These are phyloP conservation scores for Cheiracanthium punctorium DNA, from an alignment of 2,888 invertebrate genomes.

Conservation along the genomic window DNA sequence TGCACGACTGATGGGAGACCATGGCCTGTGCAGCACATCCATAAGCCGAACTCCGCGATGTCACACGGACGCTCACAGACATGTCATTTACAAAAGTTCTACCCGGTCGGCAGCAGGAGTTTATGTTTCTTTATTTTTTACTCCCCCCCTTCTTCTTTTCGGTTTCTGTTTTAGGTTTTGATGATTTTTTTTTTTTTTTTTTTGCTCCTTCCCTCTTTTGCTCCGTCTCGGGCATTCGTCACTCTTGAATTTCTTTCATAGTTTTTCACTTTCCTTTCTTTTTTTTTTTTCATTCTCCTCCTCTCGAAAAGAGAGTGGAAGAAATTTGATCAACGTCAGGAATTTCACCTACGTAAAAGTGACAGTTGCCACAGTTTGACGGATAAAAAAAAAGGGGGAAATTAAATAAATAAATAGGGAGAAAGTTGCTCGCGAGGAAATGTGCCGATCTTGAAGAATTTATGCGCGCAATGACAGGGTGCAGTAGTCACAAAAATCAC, in stretches of 20 bases:
- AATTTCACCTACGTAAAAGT: conserved; percentile 6
- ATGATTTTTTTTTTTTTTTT: conserved; percentile 15
- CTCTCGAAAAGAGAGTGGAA: background rate
- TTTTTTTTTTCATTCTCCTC: too few species aligned
- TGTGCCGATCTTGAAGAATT: too few species aligned
- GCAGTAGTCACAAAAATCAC: too few species aligned
- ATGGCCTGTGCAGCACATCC: conserved; percentile 54
- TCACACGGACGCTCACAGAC: conserved; percentile 65
- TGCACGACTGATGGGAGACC: conserved; percentile 55
- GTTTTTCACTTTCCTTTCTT: too few species aligned
- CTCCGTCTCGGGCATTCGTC: background rate
- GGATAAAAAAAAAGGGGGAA: background rate
- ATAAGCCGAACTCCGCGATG: conserved; percentile 68
- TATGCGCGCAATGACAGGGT: too few species aligned
- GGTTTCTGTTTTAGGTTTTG: conserved; percentile 31
- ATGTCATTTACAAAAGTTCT: conserved; percentile 70
- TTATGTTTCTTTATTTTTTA: background rate
- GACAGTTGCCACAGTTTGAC: background rate
- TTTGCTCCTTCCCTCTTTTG: background rate
- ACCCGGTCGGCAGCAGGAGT: conserved; percentile 21
- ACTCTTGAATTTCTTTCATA: background rate
- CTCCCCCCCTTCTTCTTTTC: background rate
- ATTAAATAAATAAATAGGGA: too few species aligned
- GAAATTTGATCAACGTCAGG: conserved; percentile 15
- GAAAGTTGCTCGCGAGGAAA: too few species aligned